Evolutionary conservation across 1,140 invertebrate genomes (phyloP).

Genomic region (Zaprionus nigranus): DNA sequence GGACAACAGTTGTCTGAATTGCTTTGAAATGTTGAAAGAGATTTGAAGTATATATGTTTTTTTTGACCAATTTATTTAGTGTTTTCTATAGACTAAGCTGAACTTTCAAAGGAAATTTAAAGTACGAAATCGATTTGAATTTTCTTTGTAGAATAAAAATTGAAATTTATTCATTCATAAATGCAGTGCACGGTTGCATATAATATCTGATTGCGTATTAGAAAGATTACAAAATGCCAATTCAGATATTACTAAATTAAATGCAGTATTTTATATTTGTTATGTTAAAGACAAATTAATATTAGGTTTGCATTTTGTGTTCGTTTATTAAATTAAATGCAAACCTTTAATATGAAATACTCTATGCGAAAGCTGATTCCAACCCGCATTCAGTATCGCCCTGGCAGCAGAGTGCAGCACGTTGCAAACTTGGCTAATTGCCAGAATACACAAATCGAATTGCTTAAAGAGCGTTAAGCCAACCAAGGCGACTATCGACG

Average conservation of each 20-base stretch:
- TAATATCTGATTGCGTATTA: background rate
- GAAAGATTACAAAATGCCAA: too few species aligned
- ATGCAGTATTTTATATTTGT: too few species aligned
- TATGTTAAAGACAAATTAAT: too few species aligned
- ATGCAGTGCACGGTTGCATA: background rate
- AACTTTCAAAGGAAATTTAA: background rate
- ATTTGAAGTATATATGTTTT: background rate
- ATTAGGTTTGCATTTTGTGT: too few species aligned
- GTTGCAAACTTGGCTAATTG: slow-evolving; percentile 49
- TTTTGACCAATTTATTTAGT: background rate
- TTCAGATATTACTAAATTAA: too few species aligned
- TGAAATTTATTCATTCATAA: too few species aligned
- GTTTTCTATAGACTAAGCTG: too few species aligned
- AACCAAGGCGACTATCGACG: background rate
- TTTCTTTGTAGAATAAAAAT: background rate
- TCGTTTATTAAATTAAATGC: background rate
- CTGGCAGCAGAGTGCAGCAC: background rate
- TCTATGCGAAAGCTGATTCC: background rate
- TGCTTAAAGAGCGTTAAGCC: slow-evolving; percentile 34
- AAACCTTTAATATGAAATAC: background rate
- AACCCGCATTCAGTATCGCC: background rate
- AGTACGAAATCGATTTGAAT: background rate
- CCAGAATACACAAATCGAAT: slow-evolving; percentile 34
- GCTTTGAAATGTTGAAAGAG: background rate
- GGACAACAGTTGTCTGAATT: background rate